Base-by-base conservation (phyloP, 2,113 vertebrate genomes). In the Lethenteron camtschaticum region DNA sequence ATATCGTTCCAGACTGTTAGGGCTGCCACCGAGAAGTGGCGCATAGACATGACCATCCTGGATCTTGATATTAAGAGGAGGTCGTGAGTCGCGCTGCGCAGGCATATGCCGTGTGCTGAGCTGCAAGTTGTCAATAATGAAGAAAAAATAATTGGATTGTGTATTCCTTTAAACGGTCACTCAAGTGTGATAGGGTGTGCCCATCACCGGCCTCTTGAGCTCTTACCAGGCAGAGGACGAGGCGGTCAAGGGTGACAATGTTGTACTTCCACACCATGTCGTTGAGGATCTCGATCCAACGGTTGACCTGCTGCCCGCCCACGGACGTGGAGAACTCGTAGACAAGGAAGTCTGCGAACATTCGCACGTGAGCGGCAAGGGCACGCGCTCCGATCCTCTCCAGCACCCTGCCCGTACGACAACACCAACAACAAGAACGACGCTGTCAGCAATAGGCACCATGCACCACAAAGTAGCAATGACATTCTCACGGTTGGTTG, bases 211-310 rank as follows among this genome's bases (percentile, higher is more conserved):
- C 41, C 6, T 41, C 41, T 5, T 41, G 41, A 41, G 41, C 16
- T 71, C 84, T 86, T 81, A 99, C 94, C 88, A 99, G 79, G 74
- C 94, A 99, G 68, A 99, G 79, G 73, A 99, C 96, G 72, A 99
- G 79, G 57, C 94, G 78, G 73, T 99, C 94, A 83, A 99, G 72
- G 0, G 94, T 99, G 76, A 99, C 95, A 20, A 99, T 99, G 81
- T 99, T 99, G 78, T 96, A 97, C 70, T 99, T 99, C 95, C 95
- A 99, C 55, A 99, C 95, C 94, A 99, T 99, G 77, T 99, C 92
- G 72, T 99, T 99, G 71, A 99, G 90, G 76, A 99, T 99, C 78
- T 99, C 94, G 56, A 99, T 99, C 77, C 92, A 97, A 73, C 96
- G 96, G 79, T 99, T 99, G 71, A 99, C 86, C 73, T 99, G 94